Evolutionary conservation across 2,113 vertebrate species (phyloP).

Genomic region (Silurus meridionalis): DNA sequence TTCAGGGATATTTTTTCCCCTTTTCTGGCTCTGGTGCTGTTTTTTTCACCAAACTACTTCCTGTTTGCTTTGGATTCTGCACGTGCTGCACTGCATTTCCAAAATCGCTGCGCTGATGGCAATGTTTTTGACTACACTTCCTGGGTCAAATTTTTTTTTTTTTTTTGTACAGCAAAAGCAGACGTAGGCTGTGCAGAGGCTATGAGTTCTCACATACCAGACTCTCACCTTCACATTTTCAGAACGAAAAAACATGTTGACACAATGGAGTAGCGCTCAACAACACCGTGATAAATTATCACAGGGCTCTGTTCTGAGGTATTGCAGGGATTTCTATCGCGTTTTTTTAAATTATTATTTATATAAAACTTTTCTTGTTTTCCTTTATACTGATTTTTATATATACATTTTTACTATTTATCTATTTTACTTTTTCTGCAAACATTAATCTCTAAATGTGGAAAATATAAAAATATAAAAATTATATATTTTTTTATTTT

Average conservation of each 20-base stretch:
- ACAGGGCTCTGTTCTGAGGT: background rate
- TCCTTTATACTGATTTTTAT: too few relatives aligned
- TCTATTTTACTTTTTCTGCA: background rate
- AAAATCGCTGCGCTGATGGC: conserved; percentile 7
- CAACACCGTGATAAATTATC: background rate
- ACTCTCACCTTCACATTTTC: background rate
- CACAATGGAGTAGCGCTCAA: background rate
- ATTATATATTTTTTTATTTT: background rate
- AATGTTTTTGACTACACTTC: conserved; percentile 24
- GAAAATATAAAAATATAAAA: background rate
- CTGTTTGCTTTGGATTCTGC: conserved; percentile 24
- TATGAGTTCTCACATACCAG: background rate
- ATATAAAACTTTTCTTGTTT: too few relatives aligned
- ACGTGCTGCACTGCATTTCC: conserved; percentile 16
- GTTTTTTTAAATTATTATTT: background rate
- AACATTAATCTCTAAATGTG: background rate
- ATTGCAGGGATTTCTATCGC: background rate
- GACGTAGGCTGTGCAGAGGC: background rate
- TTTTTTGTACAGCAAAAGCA: background rate
- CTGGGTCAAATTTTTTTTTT: background rate
- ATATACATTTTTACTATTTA: background rate
- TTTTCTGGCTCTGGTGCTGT: conserved; percentile 16
- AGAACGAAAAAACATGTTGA: background rate
- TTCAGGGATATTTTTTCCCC: background rate
- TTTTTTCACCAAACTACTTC: conserved; percentile 22